These are phyloP conservation scores for Balaeniceps rex DNA, from an alignment of 2,113 vertebrate genomes.

Conservation along the genomic window DNA sequence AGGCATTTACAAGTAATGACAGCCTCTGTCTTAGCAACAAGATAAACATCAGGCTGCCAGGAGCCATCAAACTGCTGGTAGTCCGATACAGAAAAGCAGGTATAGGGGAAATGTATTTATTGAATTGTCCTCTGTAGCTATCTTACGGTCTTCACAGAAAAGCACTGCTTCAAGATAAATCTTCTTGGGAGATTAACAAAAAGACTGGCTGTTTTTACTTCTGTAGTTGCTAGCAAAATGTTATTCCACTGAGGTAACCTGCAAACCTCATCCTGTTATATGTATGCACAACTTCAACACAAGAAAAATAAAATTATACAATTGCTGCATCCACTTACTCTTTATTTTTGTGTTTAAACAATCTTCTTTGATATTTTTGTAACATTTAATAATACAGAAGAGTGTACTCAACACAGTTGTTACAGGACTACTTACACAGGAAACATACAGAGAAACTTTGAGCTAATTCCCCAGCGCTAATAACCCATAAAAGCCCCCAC, in stretches of 20 bases:
- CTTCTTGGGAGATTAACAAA: background rate
- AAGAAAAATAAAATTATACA: background rate
- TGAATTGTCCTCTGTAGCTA: background rate
- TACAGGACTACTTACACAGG: background rate
- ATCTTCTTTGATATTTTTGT: background rate
- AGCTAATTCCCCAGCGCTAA: background rate
- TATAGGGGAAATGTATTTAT: background rate
- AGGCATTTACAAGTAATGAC: conserved; percentile 16
- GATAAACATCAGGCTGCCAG: background rate
- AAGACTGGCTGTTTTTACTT: background rate
- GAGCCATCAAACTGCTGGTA: background rate
- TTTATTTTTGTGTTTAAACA: background rate
- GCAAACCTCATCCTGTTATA: background rate
- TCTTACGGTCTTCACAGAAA: background rate
- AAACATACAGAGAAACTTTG: background rate
- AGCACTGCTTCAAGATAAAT: background rate
- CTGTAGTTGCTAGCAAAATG: background rate
- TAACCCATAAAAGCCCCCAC: background rate
- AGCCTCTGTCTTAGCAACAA: conserved; percentile 20
- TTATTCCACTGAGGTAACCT: background rate
- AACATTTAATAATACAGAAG: background rate
- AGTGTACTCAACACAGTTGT: background rate
- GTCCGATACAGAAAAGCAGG: background rate
- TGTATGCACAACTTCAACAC: background rate
- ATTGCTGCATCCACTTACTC: background rate